Evolutionary conservation across 2,797 vertebrate genomes (phyloP).

Genomic region (Pogonophryne albipinna): DNA sequence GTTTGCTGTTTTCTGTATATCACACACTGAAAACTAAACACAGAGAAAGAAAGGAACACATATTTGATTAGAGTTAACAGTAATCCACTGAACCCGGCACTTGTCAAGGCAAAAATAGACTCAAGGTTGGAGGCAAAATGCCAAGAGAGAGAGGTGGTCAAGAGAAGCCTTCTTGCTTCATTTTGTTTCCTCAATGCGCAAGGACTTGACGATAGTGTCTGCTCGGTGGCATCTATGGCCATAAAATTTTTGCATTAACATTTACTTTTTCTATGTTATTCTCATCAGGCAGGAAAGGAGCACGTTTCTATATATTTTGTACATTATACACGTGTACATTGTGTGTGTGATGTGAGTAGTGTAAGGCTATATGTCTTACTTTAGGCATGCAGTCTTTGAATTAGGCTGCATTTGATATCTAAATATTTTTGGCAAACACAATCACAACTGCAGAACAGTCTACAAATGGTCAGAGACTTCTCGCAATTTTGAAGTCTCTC

Average conservation of each 20-base stretch:
- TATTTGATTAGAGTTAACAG: constrained; percentile 32
- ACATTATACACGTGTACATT: background rate
- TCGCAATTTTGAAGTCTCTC: constrained; percentile 33
- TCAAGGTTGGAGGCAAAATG: constrained; percentile 12
- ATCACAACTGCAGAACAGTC: constrained; percentile 27
- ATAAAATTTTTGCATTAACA: background rate
- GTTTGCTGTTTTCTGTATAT: constrained; percentile 57
- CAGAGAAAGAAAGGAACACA: constrained; percentile 13
- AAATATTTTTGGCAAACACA: constrained; percentile 12
- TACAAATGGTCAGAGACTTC: constrained; percentile 34
- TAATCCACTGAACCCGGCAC: constrained; percentile 38
- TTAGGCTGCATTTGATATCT: background rate
- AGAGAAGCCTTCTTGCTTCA: background rate
- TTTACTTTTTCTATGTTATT: background rate
- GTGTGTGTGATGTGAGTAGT: background rate
- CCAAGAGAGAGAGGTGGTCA: constrained; percentile 14
- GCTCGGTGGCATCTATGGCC: background rate
- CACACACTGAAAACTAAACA: constrained; percentile 20
- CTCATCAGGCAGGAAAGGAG: background rate
- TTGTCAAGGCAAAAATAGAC: constrained; percentile 42
- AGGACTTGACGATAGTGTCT: background rate
- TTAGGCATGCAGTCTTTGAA: constrained; percentile 10
- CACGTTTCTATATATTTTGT: no score
- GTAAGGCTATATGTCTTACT: background rate
- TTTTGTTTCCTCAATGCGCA: constrained; percentile 4